Evolutionary conservation across 64 coral and sea anemone species (phyloP).

Genomic region (Porites australiensis): DNA sequence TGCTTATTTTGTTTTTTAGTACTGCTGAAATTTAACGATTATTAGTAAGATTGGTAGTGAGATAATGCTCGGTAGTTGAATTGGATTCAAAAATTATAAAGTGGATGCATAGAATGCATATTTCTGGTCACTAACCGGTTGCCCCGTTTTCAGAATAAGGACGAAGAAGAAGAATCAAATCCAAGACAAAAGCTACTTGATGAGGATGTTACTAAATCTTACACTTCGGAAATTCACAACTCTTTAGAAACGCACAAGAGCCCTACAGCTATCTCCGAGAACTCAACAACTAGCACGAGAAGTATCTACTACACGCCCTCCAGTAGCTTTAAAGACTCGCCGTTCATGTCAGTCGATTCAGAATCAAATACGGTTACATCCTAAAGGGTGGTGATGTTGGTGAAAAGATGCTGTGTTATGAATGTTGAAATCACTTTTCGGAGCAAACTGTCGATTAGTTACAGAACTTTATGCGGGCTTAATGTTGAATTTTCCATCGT

Average conservation of each 20-base stretch:
- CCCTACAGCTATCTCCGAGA: neutral
- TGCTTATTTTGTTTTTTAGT: no score
- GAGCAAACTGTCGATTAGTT: no score
- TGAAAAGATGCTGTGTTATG: no score
- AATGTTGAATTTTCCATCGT: no score
- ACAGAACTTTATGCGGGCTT: no score
- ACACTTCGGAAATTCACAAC: neutral
- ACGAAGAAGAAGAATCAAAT: neutral
- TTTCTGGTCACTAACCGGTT: neutral
- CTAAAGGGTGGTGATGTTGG: neutral
- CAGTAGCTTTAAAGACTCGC: conserved; percentile 5
- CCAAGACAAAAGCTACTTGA: neutral
- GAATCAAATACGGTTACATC: neutral
- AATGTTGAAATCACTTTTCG: no score
- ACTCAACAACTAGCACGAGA: conserved; percentile 7
- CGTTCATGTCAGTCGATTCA: neutral
- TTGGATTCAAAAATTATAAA: no score
- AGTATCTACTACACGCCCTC: conserved; percentile 29
- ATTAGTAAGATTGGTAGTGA: no score
- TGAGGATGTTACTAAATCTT: neutral
- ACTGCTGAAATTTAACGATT: no score
- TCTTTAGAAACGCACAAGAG: neutral
- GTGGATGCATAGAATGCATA: no score
- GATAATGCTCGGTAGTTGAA: no score
- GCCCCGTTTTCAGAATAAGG: neutral